Conservation (phyloP, 2,797 vertebrate genomes). For the Acridotheres tristis region DNA sequence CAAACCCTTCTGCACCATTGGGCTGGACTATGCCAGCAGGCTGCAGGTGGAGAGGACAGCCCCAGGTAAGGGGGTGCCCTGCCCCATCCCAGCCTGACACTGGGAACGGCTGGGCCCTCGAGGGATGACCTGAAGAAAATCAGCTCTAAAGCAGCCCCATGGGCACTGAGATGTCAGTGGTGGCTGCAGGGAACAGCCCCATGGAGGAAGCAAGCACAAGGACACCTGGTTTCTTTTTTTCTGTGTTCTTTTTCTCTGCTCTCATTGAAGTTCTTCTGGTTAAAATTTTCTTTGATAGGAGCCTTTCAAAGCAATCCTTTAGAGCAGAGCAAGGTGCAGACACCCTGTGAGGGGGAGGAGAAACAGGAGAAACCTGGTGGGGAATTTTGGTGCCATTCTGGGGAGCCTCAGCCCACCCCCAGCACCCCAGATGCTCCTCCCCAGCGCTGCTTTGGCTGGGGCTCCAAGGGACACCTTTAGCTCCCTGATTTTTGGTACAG, state of each 20-base stretch:
- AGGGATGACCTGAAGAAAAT: too few relatives aligned
- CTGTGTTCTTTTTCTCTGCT: fast-evolving
- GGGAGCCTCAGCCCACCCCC: not conserved
- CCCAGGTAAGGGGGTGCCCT: slow-evolving; percentile 73
- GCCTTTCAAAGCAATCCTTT: not conserved
- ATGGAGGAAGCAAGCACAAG: not conserved
- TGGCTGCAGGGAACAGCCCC: not conserved
- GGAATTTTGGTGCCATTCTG: not conserved
- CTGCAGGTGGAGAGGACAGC: slow-evolving; percentile 82
- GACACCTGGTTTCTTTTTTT: not conserved
- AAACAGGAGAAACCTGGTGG: not conserved
- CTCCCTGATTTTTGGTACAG: not conserved
- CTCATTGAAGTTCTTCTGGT: not conserved
- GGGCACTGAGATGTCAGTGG: not conserved
- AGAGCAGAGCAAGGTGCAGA: not conserved
- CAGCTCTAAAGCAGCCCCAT: not conserved
- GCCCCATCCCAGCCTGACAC: not conserved
- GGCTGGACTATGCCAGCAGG: slow-evolving; percentile 83
- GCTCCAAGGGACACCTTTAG: not conserved
- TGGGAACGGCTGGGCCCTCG: fast-evolving
- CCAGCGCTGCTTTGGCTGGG: not conserved
- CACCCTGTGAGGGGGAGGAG: not conserved
- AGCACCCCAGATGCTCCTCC: not conserved
- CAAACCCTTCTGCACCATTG: slow-evolving; percentile 87
- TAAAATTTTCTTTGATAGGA: not conserved